Conservation (phyloP, 2,113 vertebrate species). For the Jacana jacana region DNA sequence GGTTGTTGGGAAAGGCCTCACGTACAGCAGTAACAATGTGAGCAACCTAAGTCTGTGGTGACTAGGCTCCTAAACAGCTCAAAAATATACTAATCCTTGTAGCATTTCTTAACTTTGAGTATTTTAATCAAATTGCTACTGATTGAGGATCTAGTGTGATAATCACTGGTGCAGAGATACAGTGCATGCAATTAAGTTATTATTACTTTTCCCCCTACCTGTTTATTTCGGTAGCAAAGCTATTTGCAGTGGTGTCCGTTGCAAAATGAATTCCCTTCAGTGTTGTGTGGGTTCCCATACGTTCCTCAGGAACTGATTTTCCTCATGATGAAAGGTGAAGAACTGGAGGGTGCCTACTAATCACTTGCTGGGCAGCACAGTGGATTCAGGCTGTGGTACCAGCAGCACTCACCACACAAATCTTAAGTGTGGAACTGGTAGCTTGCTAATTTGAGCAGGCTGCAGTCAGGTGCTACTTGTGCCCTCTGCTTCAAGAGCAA, state of each 20-base stretch:
- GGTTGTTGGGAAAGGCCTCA: not conserved
- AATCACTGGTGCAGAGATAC: not conserved
- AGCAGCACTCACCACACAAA: not conserved
- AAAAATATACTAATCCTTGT: not conserved
- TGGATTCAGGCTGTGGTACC: not conserved
- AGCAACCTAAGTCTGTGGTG: rapidly evolving
- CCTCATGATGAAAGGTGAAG: not conserved
- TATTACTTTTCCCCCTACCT: not conserved
- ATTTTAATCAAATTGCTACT: not conserved
- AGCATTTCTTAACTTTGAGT: not conserved
- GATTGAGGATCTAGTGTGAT: not conserved
- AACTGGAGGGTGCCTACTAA: not conserved
- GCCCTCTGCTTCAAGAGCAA: not conserved
- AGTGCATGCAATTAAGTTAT: not conserved
- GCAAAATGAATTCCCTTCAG: not conserved
- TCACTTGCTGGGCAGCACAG: not conserved
- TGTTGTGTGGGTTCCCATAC: rapidly evolving
- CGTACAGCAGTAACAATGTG: not conserved
- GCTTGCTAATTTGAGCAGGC: not conserved
- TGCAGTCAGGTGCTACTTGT: not conserved
- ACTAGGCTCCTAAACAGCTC: not conserved
- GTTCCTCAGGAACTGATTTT: not conserved
- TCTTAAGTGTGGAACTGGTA: not conserved
- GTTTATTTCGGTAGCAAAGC: not conserved
- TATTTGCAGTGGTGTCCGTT: not conserved